Percentiles rank a stretch among this genome's conserved stretches.
phyloP scores from a whole-genome alignment of 2,113 vertebrate genomes.

The Microtus richardsoni region DNA sequence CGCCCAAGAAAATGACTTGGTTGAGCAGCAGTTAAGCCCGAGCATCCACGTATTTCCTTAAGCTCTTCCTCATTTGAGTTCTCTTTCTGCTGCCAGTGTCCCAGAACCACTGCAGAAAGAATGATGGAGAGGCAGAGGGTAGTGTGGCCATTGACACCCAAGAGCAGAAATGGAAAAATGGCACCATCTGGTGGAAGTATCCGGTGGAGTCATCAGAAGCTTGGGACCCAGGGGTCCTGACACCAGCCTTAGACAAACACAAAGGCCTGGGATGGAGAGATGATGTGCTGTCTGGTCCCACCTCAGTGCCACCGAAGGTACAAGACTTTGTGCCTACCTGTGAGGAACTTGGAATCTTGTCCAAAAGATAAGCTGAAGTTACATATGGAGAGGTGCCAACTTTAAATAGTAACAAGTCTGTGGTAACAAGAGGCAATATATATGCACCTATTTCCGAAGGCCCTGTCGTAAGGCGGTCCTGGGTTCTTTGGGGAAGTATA shows the following conservation, averaged over 20 bases:
- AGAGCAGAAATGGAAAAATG: conserved; percentile 67
- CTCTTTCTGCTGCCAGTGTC: background rate
- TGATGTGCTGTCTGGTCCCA: background rate
- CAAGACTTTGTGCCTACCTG: conserved; percentile 18
- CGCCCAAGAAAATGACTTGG: conserved; percentile 23
- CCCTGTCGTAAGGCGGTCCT: background rate
- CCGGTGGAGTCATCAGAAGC: conserved; percentile 41
- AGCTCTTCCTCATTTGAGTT: conserved; percentile 30
- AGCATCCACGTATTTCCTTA: background rate
- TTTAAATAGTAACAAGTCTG: background rate
- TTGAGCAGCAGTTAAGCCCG: background rate
- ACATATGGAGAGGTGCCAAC: background rate
- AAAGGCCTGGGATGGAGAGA: background rate
- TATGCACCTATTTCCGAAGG: conserved; percentile 14
- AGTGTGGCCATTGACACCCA: background rate
- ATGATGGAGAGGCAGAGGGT: conserved; percentile 1
- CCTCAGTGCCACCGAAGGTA: conserved; percentile 5
- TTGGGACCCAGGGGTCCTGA: conserved; percentile 5
- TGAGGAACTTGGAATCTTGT: conserved; percentile 56
- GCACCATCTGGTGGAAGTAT: conserved; percentile 73
- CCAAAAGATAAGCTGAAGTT: background rate
- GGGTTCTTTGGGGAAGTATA: background rate
- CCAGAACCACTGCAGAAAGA: background rate
- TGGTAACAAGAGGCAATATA: background rate
- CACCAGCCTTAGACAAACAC: background rate